These are phyloP conservation scores for Rhyacichthys aspro DNA, from an alignment of 2,797 vertebrate genomes.

Conservation along the genomic window DNA sequence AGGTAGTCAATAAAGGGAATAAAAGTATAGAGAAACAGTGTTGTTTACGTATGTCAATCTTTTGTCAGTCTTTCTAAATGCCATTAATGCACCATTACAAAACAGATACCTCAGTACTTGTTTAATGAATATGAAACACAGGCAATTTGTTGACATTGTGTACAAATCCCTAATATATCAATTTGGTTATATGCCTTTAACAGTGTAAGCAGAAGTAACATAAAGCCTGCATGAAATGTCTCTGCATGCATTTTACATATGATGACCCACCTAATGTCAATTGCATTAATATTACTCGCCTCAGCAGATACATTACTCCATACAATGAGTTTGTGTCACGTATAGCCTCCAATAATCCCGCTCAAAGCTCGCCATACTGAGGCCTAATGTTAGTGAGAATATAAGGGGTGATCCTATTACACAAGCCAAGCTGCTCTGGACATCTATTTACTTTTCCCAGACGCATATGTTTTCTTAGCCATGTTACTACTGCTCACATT, in stretches of 20 bases:
- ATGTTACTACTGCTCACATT: not conserved
- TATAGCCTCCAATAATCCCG: slow-evolving; percentile 52
- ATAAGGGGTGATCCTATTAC: slow-evolving; percentile 70
- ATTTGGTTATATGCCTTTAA: too few relatives aligned
- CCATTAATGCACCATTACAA: not conserved
- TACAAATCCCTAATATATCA: too few relatives aligned
- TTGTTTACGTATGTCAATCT: too few relatives aligned
- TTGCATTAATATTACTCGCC: not conserved
- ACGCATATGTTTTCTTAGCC: not conserved
- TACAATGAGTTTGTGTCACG: slow-evolving; percentile 37
- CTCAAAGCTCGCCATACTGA: slow-evolving; percentile 50
- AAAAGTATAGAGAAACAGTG: slow-evolving; percentile 21
- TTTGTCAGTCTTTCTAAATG: not conserved
- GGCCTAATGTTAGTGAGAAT: slow-evolving; percentile 47
- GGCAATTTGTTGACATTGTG: too few relatives aligned
- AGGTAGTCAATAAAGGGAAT: slow-evolving; percentile 26
- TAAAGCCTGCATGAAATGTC: not conserved
- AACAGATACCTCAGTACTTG: not conserved
- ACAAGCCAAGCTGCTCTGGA: slow-evolving; percentile 37
- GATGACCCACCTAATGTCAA: not conserved
- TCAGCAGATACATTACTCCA: slow-evolving; percentile 26
- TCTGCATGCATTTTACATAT: not conserved
- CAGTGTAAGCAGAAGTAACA: not conserved
- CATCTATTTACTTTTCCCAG: slow-evolving; percentile 29
- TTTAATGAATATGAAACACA: not conserved